Conservation (phyloP, 2,797 vertebrate genomes). For the Simalia tracyae region DNA sequence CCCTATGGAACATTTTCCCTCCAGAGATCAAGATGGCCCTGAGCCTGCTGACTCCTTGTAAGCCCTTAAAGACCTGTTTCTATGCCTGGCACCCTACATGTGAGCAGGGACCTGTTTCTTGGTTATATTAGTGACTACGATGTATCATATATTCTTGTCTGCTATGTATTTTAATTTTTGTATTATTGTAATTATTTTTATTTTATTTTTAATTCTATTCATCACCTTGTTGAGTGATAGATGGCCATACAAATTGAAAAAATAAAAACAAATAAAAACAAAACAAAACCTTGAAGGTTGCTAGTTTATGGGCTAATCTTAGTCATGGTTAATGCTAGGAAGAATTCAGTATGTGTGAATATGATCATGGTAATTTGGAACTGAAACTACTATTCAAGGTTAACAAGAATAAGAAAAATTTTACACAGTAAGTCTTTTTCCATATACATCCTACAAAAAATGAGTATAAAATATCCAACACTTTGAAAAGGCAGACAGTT, state of each 20-base stretch:
- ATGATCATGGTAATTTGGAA: not conserved
- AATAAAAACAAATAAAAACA: no score
- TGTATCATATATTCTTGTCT: not conserved
- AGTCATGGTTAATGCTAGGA: not conserved
- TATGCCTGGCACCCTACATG: no score
- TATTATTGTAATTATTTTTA: not conserved
- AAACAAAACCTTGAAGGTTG: not conserved
- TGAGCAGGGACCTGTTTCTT: not conserved
- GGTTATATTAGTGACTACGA: not conserved
- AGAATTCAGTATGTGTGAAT: not conserved
- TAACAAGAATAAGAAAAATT: conserved; percentile 15
- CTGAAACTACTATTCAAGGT: not conserved
- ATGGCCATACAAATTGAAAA: not conserved
- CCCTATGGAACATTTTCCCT: no score
- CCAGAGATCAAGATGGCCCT: no score
- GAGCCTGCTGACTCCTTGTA: no score
- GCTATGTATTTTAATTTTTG: not conserved
- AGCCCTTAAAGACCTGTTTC: no score
- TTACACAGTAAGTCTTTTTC: not conserved
- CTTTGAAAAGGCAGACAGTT: conserved; percentile 30
- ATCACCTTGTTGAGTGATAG: not conserved
- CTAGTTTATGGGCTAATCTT: not conserved
- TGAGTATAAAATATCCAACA: conserved; percentile 6
- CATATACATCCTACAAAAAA: conserved; percentile 3
- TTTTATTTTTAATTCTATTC: not conserved